Base-by-base conservation (phyloP, 2,888 invertebrate genomes). In the Didymodactylos carnosus region DNA sequence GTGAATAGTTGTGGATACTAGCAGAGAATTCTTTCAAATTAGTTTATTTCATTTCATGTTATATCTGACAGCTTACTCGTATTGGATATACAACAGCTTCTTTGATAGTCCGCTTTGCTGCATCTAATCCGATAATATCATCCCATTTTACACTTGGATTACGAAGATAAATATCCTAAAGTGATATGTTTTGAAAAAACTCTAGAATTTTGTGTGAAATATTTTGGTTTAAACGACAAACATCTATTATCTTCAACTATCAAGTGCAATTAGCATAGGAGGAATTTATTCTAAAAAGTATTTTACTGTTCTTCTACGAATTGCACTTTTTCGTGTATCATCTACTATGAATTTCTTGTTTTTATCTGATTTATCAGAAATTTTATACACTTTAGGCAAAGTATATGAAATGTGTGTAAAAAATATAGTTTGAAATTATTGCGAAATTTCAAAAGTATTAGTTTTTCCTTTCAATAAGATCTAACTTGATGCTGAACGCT, bases 81-180 rank as follows among this genome's bases (percentile, higher is more conserved):
- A 85, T 83, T 7, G 88, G 87, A 79, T 91, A 91, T 5, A 93
- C 87, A 0, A 92, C 89, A 0, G 92, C 89, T 84, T 94, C 93
- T 85, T 91, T 90, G n/a, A 94, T 85, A 75, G 89, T 82, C 78
- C 87, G 86, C 80, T 92, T 90, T 11, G 91, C 89, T 14, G 87
- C 84, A 3, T 87, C 86, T 78, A 93, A 85, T 6, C 91, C 91
- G 77, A 88, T 88, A 53, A 94, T 88, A 78, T 93, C 90, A 19
- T 87, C 85, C 93, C 93, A 94, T 62, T 86, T 86, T 0, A 90
- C 87, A 69, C 88, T 87, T 1, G 88, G 86, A 72, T 89, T 87
- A 43, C 86, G 85, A 75, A 87, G 85, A 72, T 89, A 86, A 49
- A 88, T 87, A 80, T 88, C 88, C 86, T 87, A 78, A 14, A 79